Conservation (phyloP, 35 echinoderm and acorn worm species). For the Apostichopus californicus region DNA sequence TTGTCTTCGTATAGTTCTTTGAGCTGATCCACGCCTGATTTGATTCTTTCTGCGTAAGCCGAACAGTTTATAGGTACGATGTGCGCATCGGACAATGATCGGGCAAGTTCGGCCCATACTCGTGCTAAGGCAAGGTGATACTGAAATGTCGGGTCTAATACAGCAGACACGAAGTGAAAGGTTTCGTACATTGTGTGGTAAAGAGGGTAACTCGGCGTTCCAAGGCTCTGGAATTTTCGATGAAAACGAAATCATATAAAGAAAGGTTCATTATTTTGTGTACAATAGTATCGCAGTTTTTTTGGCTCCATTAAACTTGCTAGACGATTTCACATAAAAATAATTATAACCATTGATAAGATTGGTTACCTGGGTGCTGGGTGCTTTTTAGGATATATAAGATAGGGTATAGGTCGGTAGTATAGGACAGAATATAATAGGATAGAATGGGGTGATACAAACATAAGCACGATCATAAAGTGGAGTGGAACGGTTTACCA, state of each 20-base stretch:
- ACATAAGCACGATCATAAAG: not conserved
- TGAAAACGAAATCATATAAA: not conserved
- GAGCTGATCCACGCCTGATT: constrained; percentile 53
- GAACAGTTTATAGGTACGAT: constrained; percentile 82
- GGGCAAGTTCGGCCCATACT: constrained; percentile 83
- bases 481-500: constrained; percentile 12
- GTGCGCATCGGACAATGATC: constrained; percentile 70
- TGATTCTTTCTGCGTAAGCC: constrained; percentile 65
- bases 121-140: constrained; percentile 72
- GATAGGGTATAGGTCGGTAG: no score
- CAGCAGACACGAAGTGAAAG: constrained; percentile 66
- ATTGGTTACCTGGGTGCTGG: no score
- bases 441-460: not conserved
- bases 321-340: no score
- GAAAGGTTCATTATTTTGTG: no score
- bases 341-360: no score
- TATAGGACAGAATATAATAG: no score
- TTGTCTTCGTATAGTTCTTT: constrained; percentile 67
- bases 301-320: no score
- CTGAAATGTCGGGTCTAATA: constrained; percentile 78
- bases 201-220: constrained; percentile 65
- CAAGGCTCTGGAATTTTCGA: constrained; percentile 13
- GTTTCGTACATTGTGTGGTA: constrained; percentile 98
- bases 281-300: no score
- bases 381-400: no score